Base-by-base conservation (phyloP, 2,888 invertebrate species). In the Drosophila falleni region DNA sequence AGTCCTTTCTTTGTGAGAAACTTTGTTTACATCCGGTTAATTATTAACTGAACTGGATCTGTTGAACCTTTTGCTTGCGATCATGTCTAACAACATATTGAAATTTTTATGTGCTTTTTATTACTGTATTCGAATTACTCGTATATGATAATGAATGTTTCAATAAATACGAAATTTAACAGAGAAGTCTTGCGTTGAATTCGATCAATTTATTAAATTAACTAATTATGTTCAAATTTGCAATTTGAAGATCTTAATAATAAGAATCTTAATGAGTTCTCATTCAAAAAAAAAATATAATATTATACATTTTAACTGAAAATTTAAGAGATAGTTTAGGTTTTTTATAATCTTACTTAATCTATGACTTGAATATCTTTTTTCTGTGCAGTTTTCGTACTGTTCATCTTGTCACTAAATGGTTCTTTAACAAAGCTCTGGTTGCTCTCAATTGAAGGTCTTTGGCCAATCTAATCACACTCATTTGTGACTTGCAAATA, bases 391-490 rank as follows among this genome's bases (percentile, higher is more conserved):
- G 6, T n/a, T 6, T 37, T n/a, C 8, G 15, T 8, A 15, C 4
- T 15, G 15, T 39, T 39, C 1, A 3, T 46, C 15, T 8, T 13
- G 16, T 15, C 11, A 15, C n/a, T 5, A 29, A 49, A 33, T 19
- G 13, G 11, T 2, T 11, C 23, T n/a, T 58, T 49, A 23, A 56
- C 16, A 39, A 44, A 19, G 10, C 33, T 26, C 16, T 23, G 19
- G n/a, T 19, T 26, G 31, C 33, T 15, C 15, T 23, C 29, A 29
- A 10, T 53, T 37, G 15, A 19, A 42, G 55, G 35, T 41, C 23
- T 33, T 49, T 54, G 13, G 26, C 39, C 62, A 26, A 44, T n/a
- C 53, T 71, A 54, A 53, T 63, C 71, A 63, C 63, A 71, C 71
- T 64, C 13, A 51, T 23, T 37, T 47, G 55, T 50, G 61, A 55